Base-by-base conservation (phyloP, 2,797 vertebrate genomes). In the Lepidocolaptes lacrymiger region DNA sequence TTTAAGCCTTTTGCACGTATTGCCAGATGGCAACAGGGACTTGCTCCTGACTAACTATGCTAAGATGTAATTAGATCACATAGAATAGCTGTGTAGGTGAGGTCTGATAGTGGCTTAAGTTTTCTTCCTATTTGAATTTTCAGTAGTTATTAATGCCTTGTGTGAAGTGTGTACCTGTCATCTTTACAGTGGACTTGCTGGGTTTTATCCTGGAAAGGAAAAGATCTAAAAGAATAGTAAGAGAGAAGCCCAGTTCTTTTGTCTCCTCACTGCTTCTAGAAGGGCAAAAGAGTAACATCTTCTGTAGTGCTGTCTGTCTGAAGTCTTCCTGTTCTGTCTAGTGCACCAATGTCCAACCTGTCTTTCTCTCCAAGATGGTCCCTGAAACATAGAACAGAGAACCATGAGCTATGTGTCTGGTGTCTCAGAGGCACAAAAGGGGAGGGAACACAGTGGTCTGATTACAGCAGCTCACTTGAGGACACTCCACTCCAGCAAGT, bases 21-120 rank as follows among this genome's bases (percentile, higher is more conserved):
- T 88, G 79, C 76, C 85, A 96, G 89, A 89, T 85, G 82, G 72
- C 67, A 93, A 81, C 8, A 81, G 51, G 59, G 76, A 84, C 79
- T 92, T 88, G 39, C 48, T 88, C 69, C 85, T 91, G 75, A 78
- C 72, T 71, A 63, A 92, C 82, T 73, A 52, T n/a, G 56, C 32
- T 86, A 73, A 90, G 32, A 91, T 84, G 52, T 72, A 66, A 88
- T 88, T 69, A 89, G 80, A 80, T 37, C 3, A 5, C 10, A 4
- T 26, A 64, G 59, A 52, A 63, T 36, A 81, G 66, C 55, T 88
- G 88, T 89, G 59, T 89, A 85, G 83, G 69, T 89, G 46, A 82
- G 37, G 17, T 66, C 55, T 76, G 18, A 66, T 26, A 69, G 63
- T n/a, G 44, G 44, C 44, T 88, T 41, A 72, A 62, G 22, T 84